Conservation (phyloP, 2,797 vertebrate genomes). For the Okamejei kenojei region DNA sequence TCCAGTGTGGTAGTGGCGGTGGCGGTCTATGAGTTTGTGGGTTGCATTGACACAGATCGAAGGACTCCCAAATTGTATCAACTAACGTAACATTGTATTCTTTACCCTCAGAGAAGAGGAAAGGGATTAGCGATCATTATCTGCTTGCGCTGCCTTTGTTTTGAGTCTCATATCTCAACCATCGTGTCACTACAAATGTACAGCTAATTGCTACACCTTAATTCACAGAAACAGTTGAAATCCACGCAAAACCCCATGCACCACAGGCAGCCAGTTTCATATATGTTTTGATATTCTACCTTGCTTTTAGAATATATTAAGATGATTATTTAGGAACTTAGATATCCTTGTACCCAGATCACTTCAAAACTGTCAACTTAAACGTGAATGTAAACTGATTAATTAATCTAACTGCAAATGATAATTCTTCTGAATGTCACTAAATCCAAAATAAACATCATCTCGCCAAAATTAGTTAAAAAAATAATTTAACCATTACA, state of each 20-base stretch:
- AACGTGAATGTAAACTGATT: background rate
- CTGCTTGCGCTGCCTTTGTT: background rate
- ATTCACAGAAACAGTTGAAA: background rate
- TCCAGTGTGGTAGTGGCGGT: background rate
- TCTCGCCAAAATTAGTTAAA: background rate
- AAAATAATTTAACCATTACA: no score
- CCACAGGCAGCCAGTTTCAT: background rate
- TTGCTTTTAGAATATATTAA: background rate
- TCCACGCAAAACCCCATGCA: background rate
- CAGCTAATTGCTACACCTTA: background rate
- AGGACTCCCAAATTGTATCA: background rate
- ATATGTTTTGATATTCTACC: background rate
- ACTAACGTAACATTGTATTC: background rate
- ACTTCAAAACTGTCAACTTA: background rate
- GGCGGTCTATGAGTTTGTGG: background rate
- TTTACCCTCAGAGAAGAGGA: background rate
- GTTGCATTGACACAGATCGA: conserved; percentile 13
- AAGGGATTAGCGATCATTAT: background rate
- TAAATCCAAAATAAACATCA: background rate
- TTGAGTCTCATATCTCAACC: background rate
- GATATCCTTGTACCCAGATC: background rate
- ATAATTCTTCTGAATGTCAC: background rate
- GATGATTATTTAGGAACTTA: no score
- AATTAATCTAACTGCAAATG: background rate
- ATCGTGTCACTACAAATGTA: background rate